Evolutionary conservation across 2,797 vertebrate genomes (phyloP), one percentile per base, ranked within the genome.

Genomic region (Clarias platycephalus): DNA sequence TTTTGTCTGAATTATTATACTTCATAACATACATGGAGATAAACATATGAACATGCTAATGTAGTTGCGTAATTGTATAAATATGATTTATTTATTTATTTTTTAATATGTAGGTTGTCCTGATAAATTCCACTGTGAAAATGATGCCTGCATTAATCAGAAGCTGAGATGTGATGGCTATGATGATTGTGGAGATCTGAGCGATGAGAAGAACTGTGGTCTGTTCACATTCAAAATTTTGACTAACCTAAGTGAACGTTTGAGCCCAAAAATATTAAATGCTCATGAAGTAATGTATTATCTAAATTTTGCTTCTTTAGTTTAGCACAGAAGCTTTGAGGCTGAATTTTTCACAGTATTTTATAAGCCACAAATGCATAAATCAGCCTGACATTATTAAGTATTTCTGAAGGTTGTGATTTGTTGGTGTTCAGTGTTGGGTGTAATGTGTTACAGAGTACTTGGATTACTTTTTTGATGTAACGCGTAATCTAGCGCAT

Each of bases 121-220:
- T 0, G 96, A 93, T 16, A 92, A 90, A 88, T 98, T 97, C 86
- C 88, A 92, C 84, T 99, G 98, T 86, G 88, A 88, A 79, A 96
- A 93, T 0, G 95, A 96, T 67, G 92, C 95, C 24, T 99, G 97
- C 86, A 93, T 98, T 13, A 86, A 86, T 60, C 66, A 3, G 0
- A 80, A 84, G 0, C 92, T 96, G 91, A 89, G 89, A 58, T 99
- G 98, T 0, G 97, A 99, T 0, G 97, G 97, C 16, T 97, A 95
- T 94, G 87, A 95, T 0, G 97, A 99, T 92, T 99, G 98, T 0
- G 92, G 94, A 0, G 97, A 98, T 1, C 78, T 85, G 92, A 97
- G 94, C 0, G 98, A 98, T 0, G 97, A 99, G 88, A 83, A 82
- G 0, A 0, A 87, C 77, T 99, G 97, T 91, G 40, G 97, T 99